Base-by-base conservation (phyloP, 1,140 invertebrate genomes). In the Drosophila ambigua region DNA sequence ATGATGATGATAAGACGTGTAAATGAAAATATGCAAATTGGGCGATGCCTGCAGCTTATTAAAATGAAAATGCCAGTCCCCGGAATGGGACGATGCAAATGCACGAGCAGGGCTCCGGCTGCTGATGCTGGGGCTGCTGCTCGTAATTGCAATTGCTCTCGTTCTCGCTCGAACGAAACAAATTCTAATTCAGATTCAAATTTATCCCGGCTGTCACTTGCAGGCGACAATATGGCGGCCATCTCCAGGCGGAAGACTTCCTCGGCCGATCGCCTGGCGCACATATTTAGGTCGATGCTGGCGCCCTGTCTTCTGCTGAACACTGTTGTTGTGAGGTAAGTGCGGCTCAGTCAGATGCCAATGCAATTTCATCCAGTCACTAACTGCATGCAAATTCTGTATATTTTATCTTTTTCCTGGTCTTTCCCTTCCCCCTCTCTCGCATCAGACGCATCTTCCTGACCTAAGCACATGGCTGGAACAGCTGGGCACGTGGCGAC, bases 151-250 rank as follows among this genome's bases (percentile, higher is more conserved):
- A 69, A 48, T 67, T 50, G 50, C 63, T 41, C 11, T 24, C 60
- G 26, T 0, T 35, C 8, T 35, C 31, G 64, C 45, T 13, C 60
- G 8, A 9, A 28, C 49, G 28, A 50, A 69, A 50, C 55, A 53
- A 67, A 76, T 48, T 62, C 55, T 11, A 63, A 54, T 46, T 82
- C 73, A 61, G 66, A 77, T 74, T 76, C 64, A 67, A 62, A 63
- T 62, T 68, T 52, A 43, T 54, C 46, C 13, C 51, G 35, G 31
- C 72, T 75, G 65, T 67, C 53, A 69, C 65, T 79, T 88, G 50
- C 69, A 92, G 91, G 91, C 73, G 91, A 92, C 82, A 92, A 92
- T 69, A 92, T 92, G 91, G 91, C 91, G 54, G 91, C 91, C 53
- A 92, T 92, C 62, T 92, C 91, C 43, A 77, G 91, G 44, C 79